Percentiles rank a stretch among this genome's conserved stretches.
These are phyloP conservation scores for Clupea harengus DNA, from an alignment of 2,113 vertebrate genomes.

Conservation along the genomic window DNA sequence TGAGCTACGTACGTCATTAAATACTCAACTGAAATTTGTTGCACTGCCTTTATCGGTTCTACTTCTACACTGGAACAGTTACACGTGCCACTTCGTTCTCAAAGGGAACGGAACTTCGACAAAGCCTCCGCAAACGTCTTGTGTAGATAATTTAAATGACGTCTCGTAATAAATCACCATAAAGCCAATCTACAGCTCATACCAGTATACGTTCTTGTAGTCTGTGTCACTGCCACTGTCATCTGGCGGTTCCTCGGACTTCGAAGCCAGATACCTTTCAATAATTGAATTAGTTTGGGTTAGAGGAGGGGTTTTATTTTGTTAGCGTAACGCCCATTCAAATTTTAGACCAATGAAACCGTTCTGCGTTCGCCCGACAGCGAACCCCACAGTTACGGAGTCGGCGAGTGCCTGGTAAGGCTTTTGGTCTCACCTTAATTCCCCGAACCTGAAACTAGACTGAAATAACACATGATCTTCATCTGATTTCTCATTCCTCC, in stretches of 20 bases:
- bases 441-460: constrained; percentile 66
- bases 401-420: constrained; percentile 68
- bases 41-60: neutral
- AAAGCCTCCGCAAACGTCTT: neutral
- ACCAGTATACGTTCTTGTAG: neutral
- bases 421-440: constrained; percentile 56
- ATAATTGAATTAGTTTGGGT: constrained; percentile 91
- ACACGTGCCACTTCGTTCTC: neutral
- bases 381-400: constrained; percentile 66
- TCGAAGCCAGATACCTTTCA: neutral
- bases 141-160: neutral
- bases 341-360: constrained; percentile 67
- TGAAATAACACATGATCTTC: constrained; percentile 70
- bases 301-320: constrained; percentile 70
- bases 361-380: constrained; percentile 65
- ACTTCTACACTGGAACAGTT: too few relatives aligned
- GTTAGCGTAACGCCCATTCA: constrained; percentile 76
- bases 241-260: neutral
- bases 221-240: neutral
- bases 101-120: neutral
- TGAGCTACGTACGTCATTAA: neutral
- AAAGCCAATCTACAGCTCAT: neutral
- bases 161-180: neutral
- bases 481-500: constrained; percentile 48
- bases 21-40: neutral